Evolutionary conservation across 2,113 vertebrate genomes (phyloP).

Genomic region (Toxostoma redivivum): DNA sequence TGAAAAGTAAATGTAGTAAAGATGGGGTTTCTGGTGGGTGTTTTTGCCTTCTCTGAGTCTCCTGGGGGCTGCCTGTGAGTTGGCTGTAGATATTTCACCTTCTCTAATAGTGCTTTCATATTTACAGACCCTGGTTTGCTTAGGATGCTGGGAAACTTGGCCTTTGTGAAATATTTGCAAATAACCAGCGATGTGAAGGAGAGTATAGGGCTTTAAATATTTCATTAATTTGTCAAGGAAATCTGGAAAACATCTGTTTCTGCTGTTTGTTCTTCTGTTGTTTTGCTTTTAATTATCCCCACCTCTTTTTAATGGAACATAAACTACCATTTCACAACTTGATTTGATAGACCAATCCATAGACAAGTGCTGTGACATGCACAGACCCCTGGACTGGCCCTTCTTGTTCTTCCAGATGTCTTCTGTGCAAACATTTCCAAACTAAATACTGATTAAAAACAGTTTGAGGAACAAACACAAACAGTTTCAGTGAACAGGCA

Average conservation of each 20-base stretch:
- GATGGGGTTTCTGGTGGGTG: not conserved
- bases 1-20: not conserved
- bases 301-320: slow-evolving; percentile 17
- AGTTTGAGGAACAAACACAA: not conserved
- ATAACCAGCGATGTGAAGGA: not conserved
- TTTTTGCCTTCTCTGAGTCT: not conserved
- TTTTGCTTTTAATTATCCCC: slow-evolving; percentile 50
- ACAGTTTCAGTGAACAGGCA: not conserved
- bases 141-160: not conserved
- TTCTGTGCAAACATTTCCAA: not conserved
- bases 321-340: slow-evolving; percentile 30
- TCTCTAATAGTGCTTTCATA: not conserved
- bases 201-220: not conserved
- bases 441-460: slow-evolving; percentile 5
- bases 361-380: not conserved
- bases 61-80: not conserved
- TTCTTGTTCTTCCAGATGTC: not conserved
- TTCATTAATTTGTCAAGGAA: slow-evolving; percentile 12
- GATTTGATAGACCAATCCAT: not conserved
- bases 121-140: not conserved
- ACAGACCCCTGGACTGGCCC: not conserved
- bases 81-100: not conserved
- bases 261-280: slow-evolving; percentile 13
- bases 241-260: slow-evolving; percentile 47
- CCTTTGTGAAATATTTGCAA: slow-evolving; percentile 7